A percentile compares a stretch with the other conserved stretches of the same genome.
phyloP scores from a whole-genome alignment of 2,797 vertebrate genomes.

The Monodelphis domestica region DNA sequence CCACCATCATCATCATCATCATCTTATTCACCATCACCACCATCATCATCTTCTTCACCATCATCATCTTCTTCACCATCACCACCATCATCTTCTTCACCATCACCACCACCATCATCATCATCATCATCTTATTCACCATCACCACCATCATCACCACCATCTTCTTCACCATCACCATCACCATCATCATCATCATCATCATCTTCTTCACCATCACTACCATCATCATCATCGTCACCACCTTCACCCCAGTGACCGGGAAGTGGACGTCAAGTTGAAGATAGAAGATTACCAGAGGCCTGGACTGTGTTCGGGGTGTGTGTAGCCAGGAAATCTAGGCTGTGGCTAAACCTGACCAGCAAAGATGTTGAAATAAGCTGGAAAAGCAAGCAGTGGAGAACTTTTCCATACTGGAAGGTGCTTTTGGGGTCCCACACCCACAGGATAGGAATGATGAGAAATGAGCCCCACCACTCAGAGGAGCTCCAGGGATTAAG shows the following conservation, averaged over 20 bases:
- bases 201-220: no score
- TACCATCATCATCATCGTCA: fast-evolving
- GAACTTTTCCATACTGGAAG: not conserved
- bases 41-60: fast-evolving
- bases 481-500: not conserved
- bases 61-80: not conserved
- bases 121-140: fast-evolving
- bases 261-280: not conserved
- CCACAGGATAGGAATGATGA: fast-evolving
- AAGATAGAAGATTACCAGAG: not conserved
- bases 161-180: no score
- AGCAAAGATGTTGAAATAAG: not conserved
- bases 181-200: no score
- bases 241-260: not conserved
- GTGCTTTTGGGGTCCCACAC: not conserved
- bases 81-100: not conserved
- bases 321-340: not conserved
- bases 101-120: not conserved
- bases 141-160: not conserved
- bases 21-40: no score
- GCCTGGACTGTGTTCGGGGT: not conserved
- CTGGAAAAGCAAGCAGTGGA: fast-evolving
- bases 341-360: not conserved
- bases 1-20: no score
- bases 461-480: not conserved